Conservation (phyloP, 1,140 invertebrate genomes). For the Nebria ingens region DNA sequence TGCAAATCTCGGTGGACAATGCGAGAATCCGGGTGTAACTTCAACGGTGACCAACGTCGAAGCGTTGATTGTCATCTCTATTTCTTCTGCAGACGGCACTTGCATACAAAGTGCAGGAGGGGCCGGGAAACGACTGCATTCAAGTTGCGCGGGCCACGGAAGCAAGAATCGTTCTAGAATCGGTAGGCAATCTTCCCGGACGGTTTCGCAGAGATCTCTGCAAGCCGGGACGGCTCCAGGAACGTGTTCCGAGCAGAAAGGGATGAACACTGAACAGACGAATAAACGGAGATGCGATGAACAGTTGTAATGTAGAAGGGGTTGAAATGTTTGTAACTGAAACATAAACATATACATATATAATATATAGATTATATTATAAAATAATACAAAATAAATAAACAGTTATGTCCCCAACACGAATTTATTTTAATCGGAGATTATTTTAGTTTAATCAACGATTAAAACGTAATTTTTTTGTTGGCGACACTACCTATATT, state of each 20-base stretch:
- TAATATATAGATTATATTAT: too few relatives aligned
- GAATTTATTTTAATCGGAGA: too few relatives aligned
- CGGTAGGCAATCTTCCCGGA: slow-evolving; percentile 64
- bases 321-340: slow-evolving; percentile 63
- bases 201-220: slow-evolving; percentile 72
- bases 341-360: slow-evolving; percentile 31
- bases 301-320: slow-evolving; percentile 75
- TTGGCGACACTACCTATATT: too few relatives aligned
- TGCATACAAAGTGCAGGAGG: slow-evolving; percentile 14
- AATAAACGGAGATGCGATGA: slow-evolving; percentile 78
- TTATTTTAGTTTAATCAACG: too few relatives aligned
- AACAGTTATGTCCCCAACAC: too few relatives aligned
- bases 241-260: slow-evolving; percentile 85
- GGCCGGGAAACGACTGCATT: slow-evolving; percentile 42
- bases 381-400: too few relatives aligned
- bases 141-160: slow-evolving; percentile 62
- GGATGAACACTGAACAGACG: slow-evolving; percentile 84
- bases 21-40: not conserved
- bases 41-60: not conserved
- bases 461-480: too few relatives aligned
- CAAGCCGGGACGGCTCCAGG: slow-evolving; percentile 77
- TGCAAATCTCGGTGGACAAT: slow-evolving; percentile 33
- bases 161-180: slow-evolving; percentile 59
- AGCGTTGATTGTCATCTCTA: not conserved
- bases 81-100: not conserved